These are phyloP conservation scores for Thymelicus acteon DNA, from an alignment of 2,888 invertebrate genomes.

Conservation along the genomic window DNA sequence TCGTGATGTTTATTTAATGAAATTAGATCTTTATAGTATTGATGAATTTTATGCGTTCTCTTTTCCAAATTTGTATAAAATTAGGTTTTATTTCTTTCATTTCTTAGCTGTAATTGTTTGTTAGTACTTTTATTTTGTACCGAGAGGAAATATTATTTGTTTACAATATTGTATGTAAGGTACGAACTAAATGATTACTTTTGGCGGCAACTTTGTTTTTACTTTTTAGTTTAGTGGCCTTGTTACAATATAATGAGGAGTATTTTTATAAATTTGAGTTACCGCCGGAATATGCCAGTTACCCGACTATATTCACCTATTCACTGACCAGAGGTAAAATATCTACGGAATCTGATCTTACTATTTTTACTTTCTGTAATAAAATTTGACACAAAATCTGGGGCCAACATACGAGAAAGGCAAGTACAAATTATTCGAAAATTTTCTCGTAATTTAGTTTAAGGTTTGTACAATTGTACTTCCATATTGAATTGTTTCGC, in stretches of 20 bases:
- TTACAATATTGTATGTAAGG: slow-evolving; percentile 18
- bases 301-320: background rate
- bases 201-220: slow-evolving; percentile 34
- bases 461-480: slow-evolving; percentile 46
- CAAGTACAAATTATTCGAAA: slow-evolving; percentile 77
- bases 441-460: slow-evolving; percentile 74
- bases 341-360: slow-evolving; percentile 30
- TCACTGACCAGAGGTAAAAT: background rate
- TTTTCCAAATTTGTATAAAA: slow-evolving; percentile 36
- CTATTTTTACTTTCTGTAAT: slow-evolving; percentile 35
- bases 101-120: slow-evolving; percentile 27
- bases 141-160: slow-evolving; percentile 19
- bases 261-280: slow-evolving; percentile 41
- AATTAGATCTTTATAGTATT: slow-evolving; percentile 33
- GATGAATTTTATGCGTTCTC: slow-evolving; percentile 32
- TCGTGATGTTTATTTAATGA: slow-evolving; percentile 41
- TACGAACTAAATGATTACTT: slow-evolving; percentile 23
- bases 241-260: slow-evolving; percentile 34
- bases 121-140: slow-evolving; percentile 29
- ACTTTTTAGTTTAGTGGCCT: slow-evolving; percentile 43
- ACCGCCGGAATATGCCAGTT: slow-evolving; percentile 35
- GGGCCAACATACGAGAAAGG: slow-evolving; percentile 77
- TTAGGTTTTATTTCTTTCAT: slow-evolving; percentile 27
- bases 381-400: slow-evolving; percentile 68
- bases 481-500: slow-evolving; percentile 19